phyloP scores from a whole-genome alignment of 35 echinoderm and acorn worm genomes.

The Hemicentrotus pulcherrimus region DNA sequence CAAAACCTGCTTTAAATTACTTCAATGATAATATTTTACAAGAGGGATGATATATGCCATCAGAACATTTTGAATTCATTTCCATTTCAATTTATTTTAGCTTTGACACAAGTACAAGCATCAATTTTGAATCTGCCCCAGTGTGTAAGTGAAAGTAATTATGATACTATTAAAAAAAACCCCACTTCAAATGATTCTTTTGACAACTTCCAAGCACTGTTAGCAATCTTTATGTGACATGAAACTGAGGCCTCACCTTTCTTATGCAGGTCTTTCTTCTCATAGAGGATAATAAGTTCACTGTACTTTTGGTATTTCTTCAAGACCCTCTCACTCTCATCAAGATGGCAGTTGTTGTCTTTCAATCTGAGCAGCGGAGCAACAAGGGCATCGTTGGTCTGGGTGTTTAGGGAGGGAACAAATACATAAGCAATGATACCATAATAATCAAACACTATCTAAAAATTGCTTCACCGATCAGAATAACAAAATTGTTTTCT shows the following conservation, averaged over 20 bases:
- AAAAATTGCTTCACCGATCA: too few species aligned
- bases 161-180: too few species aligned
- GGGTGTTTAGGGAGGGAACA: background rate
- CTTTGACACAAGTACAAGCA: too few species aligned
- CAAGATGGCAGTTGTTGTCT: conserved; percentile 98
- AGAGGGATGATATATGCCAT: background rate
- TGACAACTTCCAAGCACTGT: too few species aligned
- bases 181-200: too few species aligned
- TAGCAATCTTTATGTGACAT: background rate
- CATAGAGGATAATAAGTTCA: conserved; percentile 93
- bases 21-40: background rate
- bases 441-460: too few species aligned
- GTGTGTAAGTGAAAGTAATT: too few species aligned
- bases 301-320: conserved; percentile 94
- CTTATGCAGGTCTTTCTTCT: conserved; percentile 91
- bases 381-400: conserved; percentile 94
- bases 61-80: background rate
- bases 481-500: too few species aligned
- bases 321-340: conserved; percentile 88
- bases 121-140: too few species aligned
- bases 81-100: background rate
- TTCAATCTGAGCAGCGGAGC: conserved; percentile 90
- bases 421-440: too few species aligned
- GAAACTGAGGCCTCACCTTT: conserved; percentile 67
- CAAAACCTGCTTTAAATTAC: background rate